Evolutionary conservation across 2,888 invertebrate species (phyloP).

Genomic region (Drosophila hamatofila): DNA sequence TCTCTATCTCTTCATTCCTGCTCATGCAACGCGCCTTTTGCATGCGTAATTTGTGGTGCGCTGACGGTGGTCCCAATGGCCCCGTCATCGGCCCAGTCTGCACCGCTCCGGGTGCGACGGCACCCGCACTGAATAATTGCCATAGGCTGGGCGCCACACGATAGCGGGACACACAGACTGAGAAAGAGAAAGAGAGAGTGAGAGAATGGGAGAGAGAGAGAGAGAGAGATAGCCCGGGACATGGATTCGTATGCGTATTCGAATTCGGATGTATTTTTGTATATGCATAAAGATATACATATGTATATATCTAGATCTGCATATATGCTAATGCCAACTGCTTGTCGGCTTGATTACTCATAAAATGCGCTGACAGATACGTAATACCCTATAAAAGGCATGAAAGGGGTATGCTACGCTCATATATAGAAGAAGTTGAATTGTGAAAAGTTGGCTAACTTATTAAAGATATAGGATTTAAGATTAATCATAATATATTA

Average conservation of each 20-base stretch:
- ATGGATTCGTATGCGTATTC: conserved; percentile 27
- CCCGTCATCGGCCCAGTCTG: conserved; percentile 33
- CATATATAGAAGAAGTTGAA: neutral
- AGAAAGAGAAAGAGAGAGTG: neutral
- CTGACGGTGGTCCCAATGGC: conserved; percentile 66
- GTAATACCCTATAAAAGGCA: conserved; percentile 32
- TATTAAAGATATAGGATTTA: neutral
- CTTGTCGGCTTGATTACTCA: conserved; percentile 81
- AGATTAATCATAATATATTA: neutral
- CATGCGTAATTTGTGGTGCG: conserved; percentile 73
- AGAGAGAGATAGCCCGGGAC: neutral
- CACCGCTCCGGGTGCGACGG: conserved; percentile 58
- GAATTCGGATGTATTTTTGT: conserved; percentile 37
- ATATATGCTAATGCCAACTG: conserved; percentile 73
- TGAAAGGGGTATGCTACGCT: neutral
- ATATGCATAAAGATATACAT: conserved; percentile 43
- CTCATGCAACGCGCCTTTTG: conserved; percentile 74
- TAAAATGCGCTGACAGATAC: conserved; percentile 44
- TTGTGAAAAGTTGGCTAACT: neutral
- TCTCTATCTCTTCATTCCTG: conserved; percentile 13
- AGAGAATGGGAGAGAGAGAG: neutral
- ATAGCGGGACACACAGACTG: conserved; percentile 15
- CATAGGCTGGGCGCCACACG: conserved; percentile 81
- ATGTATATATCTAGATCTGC: conserved; percentile 58
- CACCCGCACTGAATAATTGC: conserved; percentile 79